Conservation (phyloP, 2,888 invertebrate species). For the Dryadula phaetusa region DNA sequence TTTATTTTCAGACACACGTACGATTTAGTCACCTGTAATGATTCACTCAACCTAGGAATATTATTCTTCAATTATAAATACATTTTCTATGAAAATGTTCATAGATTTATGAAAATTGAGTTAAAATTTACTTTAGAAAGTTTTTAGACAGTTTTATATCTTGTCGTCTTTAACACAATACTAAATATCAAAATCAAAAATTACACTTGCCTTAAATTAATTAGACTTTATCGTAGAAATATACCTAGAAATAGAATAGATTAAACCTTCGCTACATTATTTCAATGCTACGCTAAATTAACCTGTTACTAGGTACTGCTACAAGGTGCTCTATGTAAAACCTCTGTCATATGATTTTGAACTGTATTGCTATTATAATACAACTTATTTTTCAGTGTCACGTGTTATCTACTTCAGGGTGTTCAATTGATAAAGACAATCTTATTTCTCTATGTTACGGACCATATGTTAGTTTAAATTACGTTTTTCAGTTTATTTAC, state of each 20-base stretch:
- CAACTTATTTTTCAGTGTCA: background rate
- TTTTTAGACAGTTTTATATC: background rate
- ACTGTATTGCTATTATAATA: rapidly evolving
- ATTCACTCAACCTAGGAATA: slow-evolving; percentile 17
- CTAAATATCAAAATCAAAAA: background rate
- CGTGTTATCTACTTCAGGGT: slow-evolving; percentile 3
- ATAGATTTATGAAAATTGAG: background rate
- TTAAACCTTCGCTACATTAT: slow-evolving; percentile 19
- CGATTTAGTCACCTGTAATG: slow-evolving; percentile 30
- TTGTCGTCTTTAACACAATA: background rate
- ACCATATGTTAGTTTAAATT: slow-evolving; percentile 11
- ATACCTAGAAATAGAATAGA: slow-evolving; percentile 13
- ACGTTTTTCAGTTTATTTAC: slow-evolving; percentile 21
- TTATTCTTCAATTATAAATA: background rate
- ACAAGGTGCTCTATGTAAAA: slow-evolving; percentile 17
- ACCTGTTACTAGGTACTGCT: slow-evolving; percentile 36
- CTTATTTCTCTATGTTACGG: slow-evolving; percentile 14
- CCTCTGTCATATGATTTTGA: background rate
- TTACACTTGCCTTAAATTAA: background rate
- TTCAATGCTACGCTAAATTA: slow-evolving; percentile 30
- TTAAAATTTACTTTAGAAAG: background rate
- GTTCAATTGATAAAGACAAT: slow-evolving; percentile 19
- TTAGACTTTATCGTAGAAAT: background rate
- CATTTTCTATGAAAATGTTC: background rate
- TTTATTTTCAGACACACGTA: slow-evolving; percentile 27